Percentiles rank a stretch among this genome's conserved stretches.
These are phyloP conservation scores for Danio kyathit DNA, from an alignment of 2,797 vertebrate genomes.

Conservation along the genomic window DNA sequence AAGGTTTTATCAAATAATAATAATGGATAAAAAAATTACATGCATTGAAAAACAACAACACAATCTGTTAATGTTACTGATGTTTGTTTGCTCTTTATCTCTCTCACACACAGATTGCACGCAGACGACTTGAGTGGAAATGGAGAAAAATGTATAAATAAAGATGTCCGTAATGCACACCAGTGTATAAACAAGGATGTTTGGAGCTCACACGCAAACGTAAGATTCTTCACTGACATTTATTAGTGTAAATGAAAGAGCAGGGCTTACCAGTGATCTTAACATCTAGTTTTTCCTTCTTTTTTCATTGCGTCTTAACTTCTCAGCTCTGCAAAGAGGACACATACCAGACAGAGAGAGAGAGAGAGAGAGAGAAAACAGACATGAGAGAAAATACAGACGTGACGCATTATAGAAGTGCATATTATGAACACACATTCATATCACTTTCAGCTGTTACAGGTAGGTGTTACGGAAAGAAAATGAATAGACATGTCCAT, in stretches of 20 bases:
- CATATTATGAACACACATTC: background rate
- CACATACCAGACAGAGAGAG: background rate
- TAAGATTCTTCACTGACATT: slow-evolving; percentile 5
- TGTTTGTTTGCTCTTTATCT: background rate
- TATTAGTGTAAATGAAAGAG: background rate
- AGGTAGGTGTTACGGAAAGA: background rate
- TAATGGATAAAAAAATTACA: background rate
- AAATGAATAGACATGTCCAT: background rate
- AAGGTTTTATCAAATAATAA: background rate
- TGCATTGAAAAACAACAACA: background rate
- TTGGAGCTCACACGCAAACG: background rate
- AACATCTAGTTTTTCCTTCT: background rate
- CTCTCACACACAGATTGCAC: background rate
- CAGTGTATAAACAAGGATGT: background rate
- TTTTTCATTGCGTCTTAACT: background rate
- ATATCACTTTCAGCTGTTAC: slow-evolving; percentile 3
- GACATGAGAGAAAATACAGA: background rate
- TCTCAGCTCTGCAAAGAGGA: background rate
- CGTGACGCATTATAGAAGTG: background rate
- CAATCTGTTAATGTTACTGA: background rate
- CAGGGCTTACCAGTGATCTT: background rate
- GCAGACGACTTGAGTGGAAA: background rate
- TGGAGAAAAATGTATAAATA: background rate
- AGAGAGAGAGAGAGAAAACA: background rate
- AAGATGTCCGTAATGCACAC: background rate